Percentiles rank a stretch among this genome's conserved stretches.
phyloP scores from a whole-genome alignment of 2,888 invertebrate species.

The Sympetrum striolatum region DNA sequence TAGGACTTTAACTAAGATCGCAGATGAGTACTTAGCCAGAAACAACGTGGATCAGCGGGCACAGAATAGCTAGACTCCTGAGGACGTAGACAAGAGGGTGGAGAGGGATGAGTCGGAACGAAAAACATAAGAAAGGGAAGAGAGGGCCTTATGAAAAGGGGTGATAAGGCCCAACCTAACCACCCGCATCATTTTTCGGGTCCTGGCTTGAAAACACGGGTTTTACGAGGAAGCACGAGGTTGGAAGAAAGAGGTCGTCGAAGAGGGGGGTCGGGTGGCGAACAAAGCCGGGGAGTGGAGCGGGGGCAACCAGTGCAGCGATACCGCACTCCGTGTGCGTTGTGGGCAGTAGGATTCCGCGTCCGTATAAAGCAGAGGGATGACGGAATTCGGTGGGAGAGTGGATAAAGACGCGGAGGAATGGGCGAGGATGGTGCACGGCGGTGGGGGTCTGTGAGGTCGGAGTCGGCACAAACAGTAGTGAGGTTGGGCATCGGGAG shows the following conservation, averaged over 20 bases:
- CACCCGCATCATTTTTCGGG: conserved; percentile 40
- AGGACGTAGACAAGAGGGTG: not conserved
- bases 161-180: not conserved
- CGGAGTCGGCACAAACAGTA: conserved; percentile 31
- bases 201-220: not conserved
- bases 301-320: not conserved
- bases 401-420: not conserved
- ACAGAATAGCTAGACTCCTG: not conserved
- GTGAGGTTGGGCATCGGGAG: conserved; percentile 25
- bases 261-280: not conserved
- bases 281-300: not conserved
- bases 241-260: not conserved
- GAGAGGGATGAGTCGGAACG: not conserved
- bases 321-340: conserved; percentile 10
- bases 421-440: not conserved
- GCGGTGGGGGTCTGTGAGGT: not conserved
- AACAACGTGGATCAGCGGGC: not conserved
- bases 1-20: not conserved
- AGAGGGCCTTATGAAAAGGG: not conserved
- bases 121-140: not conserved
- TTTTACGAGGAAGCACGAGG: not conserved
- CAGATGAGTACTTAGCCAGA: not conserved
- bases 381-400: not conserved
- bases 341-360: conserved; percentile 23
- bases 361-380: not conserved